Percentiles rank a stretch among this genome's conserved stretches.
phyloP scores from a whole-genome alignment of 1,140 invertebrate genomes.

The Drosophila ambigua region DNA sequence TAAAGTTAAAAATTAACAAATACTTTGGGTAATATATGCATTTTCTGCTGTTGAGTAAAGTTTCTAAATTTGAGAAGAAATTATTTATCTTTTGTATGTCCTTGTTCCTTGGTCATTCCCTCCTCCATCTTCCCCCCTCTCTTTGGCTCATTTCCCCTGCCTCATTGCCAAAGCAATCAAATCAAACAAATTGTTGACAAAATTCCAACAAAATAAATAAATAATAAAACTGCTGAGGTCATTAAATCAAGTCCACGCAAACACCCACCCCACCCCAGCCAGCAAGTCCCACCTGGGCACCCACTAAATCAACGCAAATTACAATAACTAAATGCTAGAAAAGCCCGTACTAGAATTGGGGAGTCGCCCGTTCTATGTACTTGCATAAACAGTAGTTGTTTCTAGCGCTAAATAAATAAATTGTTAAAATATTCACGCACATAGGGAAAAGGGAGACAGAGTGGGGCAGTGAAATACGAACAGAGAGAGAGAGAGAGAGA shows the following conservation, averaged over 20 bases:
- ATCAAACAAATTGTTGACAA: conserved; percentile 79
- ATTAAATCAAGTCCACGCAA: conserved; percentile 75
- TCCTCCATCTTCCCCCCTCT: not conserved
- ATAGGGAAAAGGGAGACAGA: not conserved
- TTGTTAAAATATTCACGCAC: conserved; percentile 72
- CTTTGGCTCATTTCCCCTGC: not conserved
- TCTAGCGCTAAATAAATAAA: conserved; percentile 72
- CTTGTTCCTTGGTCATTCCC: too few species aligned
- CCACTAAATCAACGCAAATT: conserved; percentile 56
- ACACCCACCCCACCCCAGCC: not conserved
- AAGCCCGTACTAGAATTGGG: conserved; percentile 1
- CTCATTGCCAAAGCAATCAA: conserved; percentile 59
- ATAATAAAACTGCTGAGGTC: conserved; percentile 48
- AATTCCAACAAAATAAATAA: conserved; percentile 66
- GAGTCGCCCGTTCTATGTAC: conserved; percentile 3
- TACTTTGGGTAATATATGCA: not conserved
- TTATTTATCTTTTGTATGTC: too few species aligned
- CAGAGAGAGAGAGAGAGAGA: not conserved
- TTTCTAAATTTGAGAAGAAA: too few species aligned
- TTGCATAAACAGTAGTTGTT: conserved; percentile 43
- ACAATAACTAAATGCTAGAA: conserved; percentile 70
- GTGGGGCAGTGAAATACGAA: too few species aligned
- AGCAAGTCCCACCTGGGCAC: not conserved
- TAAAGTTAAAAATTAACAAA: not conserved
- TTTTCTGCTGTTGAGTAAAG: too few species aligned